Evolutionary conservation across 2,888 invertebrate species (phyloP).

Genomic region (Noctuana brunneofusca): DNA sequence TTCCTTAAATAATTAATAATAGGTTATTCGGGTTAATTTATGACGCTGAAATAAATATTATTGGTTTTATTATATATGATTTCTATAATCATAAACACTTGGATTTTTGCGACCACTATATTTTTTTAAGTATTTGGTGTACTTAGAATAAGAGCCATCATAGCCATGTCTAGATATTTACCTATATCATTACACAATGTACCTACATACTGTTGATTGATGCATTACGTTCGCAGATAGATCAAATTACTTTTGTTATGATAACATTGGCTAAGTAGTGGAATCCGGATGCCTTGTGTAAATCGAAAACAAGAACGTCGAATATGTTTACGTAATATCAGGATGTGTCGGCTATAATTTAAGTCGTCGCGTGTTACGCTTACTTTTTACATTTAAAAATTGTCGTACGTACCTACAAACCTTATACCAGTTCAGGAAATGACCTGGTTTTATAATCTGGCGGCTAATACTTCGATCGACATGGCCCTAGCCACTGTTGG

Average conservation of each 20-base stretch:
- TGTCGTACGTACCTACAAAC: background rate
- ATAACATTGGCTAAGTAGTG: slow-evolving; percentile 9
- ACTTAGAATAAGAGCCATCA: no score
- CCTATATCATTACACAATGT: background rate
- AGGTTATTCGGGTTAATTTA: no score
- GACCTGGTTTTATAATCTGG: slow-evolving; percentile 8
- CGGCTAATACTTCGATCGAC: slow-evolving; percentile 9
- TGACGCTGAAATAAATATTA: no score
- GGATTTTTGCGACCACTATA: no score
- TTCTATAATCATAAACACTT: no score
- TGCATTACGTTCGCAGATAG: background rate
- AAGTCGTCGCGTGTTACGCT: slow-evolving; percentile 20
- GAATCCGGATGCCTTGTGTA: slow-evolving; percentile 5
- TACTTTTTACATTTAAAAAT: slow-evolving; percentile 3
- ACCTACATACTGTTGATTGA: background rate
- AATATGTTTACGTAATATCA: slow-evolving; percentile 14
- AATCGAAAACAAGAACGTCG: slow-evolving; percentile 9
- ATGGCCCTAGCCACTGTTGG: background rate
- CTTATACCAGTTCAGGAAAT: slow-evolving; percentile 21
- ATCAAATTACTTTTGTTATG: slow-evolving; percentile 14
- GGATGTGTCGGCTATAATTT: slow-evolving; percentile 13
- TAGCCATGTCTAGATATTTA: no score
- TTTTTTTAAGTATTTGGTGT: no score
- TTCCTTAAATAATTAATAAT: no score
- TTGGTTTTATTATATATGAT: no score